Conservation (phyloP, 2,888 invertebrate genomes). For the Stenchaetothrips biformis region DNA sequence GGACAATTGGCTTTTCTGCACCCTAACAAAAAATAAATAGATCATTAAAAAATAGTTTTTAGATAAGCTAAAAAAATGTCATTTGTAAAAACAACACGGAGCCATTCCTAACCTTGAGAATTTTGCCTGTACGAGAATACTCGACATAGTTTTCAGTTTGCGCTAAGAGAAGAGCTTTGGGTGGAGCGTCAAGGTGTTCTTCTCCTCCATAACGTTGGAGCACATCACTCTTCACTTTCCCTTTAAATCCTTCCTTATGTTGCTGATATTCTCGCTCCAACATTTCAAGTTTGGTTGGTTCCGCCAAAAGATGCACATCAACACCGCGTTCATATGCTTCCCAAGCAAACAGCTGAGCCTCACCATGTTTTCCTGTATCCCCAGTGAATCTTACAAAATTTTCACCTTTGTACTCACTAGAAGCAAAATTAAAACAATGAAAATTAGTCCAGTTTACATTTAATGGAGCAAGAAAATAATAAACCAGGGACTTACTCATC, state of each 20-base stretch:
- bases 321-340: conserved; percentile 90
- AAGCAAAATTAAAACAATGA: not conserved
- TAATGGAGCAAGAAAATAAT: not conserved
- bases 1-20: conserved; percentile 78
- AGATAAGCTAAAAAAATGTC: not conserved
- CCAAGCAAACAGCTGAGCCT: conserved; percentile 95
- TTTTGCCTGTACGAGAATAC: conserved; percentile 88
- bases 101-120: conserved; percentile 47
- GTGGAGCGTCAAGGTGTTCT: conserved; percentile 83
- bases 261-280: conserved; percentile 84
- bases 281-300: conserved; percentile 94
- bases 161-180: conserved; percentile 80
- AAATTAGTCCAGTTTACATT: not conserved
- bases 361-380: conserved; percentile 85
- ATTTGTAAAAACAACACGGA: conserved; percentile 26
- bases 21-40: conserved; percentile 51
- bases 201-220: conserved; percentile 90
- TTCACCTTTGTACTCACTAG: conserved; percentile 77
- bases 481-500: conserved; percentile 38
- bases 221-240: conserved; percentile 70
- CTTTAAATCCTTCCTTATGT: conserved; percentile 85
- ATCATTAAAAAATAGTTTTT: conserved; percentile 10
- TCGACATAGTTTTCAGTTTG: conserved; percentile 95
- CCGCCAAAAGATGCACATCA: conserved; percentile 92
- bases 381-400: conserved; percentile 94